Conservation (phyloP, 1,140 invertebrate genomes). For the Metaphire vulgaris region DNA sequence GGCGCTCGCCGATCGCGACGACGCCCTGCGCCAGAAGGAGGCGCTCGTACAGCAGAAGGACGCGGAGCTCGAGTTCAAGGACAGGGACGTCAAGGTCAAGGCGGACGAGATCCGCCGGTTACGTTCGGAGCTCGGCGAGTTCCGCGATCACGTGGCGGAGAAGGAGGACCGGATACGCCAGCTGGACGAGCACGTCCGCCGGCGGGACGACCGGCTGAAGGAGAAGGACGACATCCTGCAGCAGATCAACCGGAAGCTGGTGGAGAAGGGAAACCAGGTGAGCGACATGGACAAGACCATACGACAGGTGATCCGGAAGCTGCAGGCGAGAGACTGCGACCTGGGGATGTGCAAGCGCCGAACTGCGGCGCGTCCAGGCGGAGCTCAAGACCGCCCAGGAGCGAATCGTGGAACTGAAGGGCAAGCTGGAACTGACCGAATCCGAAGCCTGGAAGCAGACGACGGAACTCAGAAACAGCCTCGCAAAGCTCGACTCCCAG, state of each 20-base stretch:
- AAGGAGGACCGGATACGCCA: constrained; percentile 27
- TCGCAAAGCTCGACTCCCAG: constrained; percentile 6
- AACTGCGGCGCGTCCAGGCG: constrained; percentile 12
- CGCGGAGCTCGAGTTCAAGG: constrained; percentile 8
- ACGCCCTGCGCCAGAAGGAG: constrained; percentile 20
- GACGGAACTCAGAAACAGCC: not conserved
- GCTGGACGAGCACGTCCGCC: constrained; percentile 28
- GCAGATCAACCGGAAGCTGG: constrained; percentile 30
- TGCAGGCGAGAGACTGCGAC: constrained; percentile 24
- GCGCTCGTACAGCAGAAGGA: not conserved
- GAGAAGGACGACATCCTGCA: constrained; percentile 33
- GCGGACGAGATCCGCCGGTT: constrained; percentile 10
- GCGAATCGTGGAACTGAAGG: constrained; percentile 6
- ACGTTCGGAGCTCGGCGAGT: constrained; percentile 9
- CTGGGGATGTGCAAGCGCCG: constrained; percentile 18
- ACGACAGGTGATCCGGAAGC: constrained; percentile 21
- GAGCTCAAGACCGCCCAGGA: constrained; percentile 16
- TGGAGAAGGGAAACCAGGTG: constrained; percentile 28
- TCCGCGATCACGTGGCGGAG: constrained; percentile 17
- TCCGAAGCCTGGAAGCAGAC: not conserved
- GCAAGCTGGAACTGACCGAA: not conserved
- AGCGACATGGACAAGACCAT: constrained; percentile 26
- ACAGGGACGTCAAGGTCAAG: constrained; percentile 22
- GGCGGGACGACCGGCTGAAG: constrained; percentile 32
- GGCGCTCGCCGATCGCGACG: not conserved